A percentile compares a stretch with the other conserved stretches of the same genome.
phyloP scores from a whole-genome alignment of 2,113 vertebrate genomes.

The Melanocharis versteri region DNA sequence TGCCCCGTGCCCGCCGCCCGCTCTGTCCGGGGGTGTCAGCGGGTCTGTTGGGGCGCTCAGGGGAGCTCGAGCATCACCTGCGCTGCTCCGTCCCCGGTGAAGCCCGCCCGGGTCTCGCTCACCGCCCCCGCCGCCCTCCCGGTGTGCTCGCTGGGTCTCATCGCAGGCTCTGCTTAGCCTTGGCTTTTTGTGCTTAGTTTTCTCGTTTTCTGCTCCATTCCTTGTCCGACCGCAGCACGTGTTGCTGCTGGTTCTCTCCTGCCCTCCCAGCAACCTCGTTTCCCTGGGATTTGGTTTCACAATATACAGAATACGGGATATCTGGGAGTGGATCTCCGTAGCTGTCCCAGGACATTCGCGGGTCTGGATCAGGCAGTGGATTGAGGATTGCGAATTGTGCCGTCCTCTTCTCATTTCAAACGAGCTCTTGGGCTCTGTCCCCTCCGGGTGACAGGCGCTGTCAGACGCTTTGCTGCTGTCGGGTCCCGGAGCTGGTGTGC shows the following conservation, averaged over 20 bases:
- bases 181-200: neutral
- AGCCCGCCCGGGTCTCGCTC: fast-evolving
- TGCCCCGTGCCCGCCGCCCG: neutral
- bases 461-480: neutral
- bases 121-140: neutral
- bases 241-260: neutral
- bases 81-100: fast-evolving
- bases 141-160: fast-evolving
- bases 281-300: neutral
- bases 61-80: fast-evolving
- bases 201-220: neutral
- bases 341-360: fast-evolving
- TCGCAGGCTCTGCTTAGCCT: fast-evolving
- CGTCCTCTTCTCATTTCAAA: fast-evolving
- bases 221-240: neutral
- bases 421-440: neutral
- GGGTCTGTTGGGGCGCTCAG: fast-evolving
- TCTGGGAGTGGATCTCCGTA: fast-evolving
- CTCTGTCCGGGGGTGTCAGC: neutral
- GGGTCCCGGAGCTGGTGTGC: neutral
- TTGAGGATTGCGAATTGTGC: fast-evolving
- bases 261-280: neutral
- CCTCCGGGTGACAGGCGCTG: neutral
- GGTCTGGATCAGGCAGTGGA: neutral
- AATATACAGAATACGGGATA: fast-evolving